These are phyloP conservation scores for Belonocnema kinseyi DNA, from an alignment of 1,140 invertebrate genomes.

Conservation along the genomic window DNA sequence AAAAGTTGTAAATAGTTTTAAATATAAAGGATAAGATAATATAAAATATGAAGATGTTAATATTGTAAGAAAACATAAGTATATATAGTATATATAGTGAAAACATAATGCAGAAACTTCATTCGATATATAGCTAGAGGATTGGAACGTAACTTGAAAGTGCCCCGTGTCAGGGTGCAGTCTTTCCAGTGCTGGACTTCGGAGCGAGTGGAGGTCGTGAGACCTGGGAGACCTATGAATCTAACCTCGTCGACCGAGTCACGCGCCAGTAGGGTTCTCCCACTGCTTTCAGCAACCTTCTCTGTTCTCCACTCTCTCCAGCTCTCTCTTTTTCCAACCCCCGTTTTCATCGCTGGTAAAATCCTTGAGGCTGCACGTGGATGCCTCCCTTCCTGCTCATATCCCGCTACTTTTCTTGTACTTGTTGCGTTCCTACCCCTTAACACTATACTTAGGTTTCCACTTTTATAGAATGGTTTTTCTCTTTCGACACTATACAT, in stretches of 20 bases:
- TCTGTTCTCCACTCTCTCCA: constrained; percentile 2
- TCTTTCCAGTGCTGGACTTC: constrained; percentile 20
- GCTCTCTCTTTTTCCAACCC: not conserved
- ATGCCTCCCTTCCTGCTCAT: not conserved
- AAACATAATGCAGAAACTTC: constrained; percentile 12
- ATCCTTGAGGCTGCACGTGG: not conserved
- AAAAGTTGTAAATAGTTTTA: too few species aligned
- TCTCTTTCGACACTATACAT: constrained; percentile 1
- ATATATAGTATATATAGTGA: too few species aligned
- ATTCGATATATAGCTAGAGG: not conserved
- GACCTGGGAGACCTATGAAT: constrained; percentile 22
- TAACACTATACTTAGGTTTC: constrained; percentile 6
- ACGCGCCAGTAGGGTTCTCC: not conserved
- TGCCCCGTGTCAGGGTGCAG: constrained; percentile 19
- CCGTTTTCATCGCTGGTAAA: not conserved
- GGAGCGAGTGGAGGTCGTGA: constrained; percentile 26
- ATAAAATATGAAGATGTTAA: too few species aligned
- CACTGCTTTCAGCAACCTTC: not conserved
- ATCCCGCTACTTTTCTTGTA: not conserved
- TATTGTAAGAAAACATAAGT: too few species aligned
- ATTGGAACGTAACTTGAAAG: not conserved
- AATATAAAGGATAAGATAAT: too few species aligned
- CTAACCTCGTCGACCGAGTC: constrained; percentile 30
- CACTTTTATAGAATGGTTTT: constrained; percentile 16
- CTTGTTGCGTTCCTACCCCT: constrained; percentile 18